Conservation (phyloP, 2,113 vertebrate genomes). For the Naja naja region DNA sequence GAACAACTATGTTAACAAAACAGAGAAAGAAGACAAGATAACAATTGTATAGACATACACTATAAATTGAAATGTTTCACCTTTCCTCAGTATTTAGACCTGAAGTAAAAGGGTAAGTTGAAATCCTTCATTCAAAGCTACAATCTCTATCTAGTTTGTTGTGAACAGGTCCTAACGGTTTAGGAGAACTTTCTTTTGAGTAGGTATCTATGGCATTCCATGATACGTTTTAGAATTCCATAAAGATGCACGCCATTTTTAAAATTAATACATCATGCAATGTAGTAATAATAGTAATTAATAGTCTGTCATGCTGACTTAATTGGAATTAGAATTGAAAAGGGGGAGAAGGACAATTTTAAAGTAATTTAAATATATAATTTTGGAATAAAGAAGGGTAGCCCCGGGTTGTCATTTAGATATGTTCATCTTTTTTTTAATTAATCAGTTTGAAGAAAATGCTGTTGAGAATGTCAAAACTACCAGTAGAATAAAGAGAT, state of each 20-base stretch:
- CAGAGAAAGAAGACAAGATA: background rate
- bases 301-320: background rate
- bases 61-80: slow-evolving; percentile 7
- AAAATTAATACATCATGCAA: background rate
- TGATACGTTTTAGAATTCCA: background rate
- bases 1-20: slow-evolving; percentile 9
- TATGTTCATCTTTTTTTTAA: background rate
- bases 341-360: background rate
- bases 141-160: background rate
- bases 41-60: background rate
- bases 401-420: background rate
- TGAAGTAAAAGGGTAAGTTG: background rate
- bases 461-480: background rate
- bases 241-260: background rate
- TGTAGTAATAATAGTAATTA: background rate
- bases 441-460: background rate
- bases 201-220: background rate
- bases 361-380: background rate
- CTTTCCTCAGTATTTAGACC: background rate
- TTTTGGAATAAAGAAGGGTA: background rate
- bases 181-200: background rate
- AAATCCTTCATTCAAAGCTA: background rate
- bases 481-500: background rate
- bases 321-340: background rate
- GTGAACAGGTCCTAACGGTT: background rate